Conservation (phyloP, 2,797 vertebrate genomes). For the Otolemur crassicaudatus region DNA sequence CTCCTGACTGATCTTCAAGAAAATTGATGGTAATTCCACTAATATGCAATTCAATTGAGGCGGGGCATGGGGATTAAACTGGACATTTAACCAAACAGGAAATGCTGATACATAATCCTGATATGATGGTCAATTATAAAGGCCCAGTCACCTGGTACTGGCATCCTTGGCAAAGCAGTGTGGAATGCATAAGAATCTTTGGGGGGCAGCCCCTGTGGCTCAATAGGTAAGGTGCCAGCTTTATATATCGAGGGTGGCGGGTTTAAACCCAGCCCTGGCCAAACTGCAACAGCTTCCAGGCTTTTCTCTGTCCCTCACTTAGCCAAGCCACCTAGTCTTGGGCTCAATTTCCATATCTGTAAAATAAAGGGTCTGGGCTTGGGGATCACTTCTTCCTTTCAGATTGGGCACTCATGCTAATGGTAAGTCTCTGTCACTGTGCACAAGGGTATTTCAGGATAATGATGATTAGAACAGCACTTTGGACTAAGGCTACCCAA, state of each 20-base stretch:
- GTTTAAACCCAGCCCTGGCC: too few species aligned
- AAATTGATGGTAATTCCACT: conserved; percentile 1
- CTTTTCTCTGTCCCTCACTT: background rate
- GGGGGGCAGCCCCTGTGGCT: too few species aligned
- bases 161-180: background rate
- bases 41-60: background rate
- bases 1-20: conserved; percentile 5
- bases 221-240: too few species aligned
- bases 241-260: too few species aligned
- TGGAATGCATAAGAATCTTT: background rate
- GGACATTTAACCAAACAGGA: background rate
- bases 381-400: background rate
- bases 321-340: background rate
- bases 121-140: background rate
- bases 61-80: fast-evolving
- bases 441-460: background rate
- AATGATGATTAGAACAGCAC: background rate
- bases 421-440: background rate
- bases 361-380: background rate
- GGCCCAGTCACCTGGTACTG: too few species aligned
- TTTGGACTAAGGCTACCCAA: background rate
- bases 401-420: background rate
- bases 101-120: background rate
- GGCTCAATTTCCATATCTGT: background rate
- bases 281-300: too few species aligned